Evolutionary conservation across 2,888 invertebrate species (phyloP), one percentile per base, ranked within the genome.

Genomic region (Trichogramma dendrolimi): DNA sequence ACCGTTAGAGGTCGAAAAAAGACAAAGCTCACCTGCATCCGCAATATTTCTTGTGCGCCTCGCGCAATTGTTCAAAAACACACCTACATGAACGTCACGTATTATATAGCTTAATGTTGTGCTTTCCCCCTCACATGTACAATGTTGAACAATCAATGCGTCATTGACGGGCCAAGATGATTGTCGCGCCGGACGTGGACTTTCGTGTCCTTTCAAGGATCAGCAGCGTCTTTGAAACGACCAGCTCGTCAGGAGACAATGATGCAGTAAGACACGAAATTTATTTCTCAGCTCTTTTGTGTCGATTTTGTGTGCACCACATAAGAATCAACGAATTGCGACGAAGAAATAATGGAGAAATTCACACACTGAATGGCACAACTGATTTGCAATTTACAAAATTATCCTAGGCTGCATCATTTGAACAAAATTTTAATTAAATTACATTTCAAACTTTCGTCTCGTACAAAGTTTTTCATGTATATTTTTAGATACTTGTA

Each of bases 101-200:
- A 58, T 58, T 52, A 46, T 52, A 41, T 10, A 10, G n/a, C 38
- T 39, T 42, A 10, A 27, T 27, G 11, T 42, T n/a, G n/a, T 40
- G 14, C 14, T 40, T 48, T 7, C n/a, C 48, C 38, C 11, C 11
- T 4, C 46, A 43, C 27, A 27, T 27, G 27, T 27, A 27, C 27
- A 27, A 27, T 27, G 27, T 27, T 27, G 48, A 49, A 59, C 54
- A 59, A 59, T 59, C 59, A 38, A 48, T 40, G 50, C 39, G 43
- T 54, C 53, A 49, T 59, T 54, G 58, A 39, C 44, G 46, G 44
- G 51, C 50, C 39, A 44, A 44, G 51, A 44, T 58, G 58, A 59
- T 59, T 59, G 59, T 59, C 49, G 44, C 41, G 14, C 42, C 49
- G 49, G 56, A 56, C 56, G 8, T 27, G 55, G 47, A 49, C 55